phyloP scores from a whole-genome alignment of 2,888 invertebrate species.

The Helleia helle region DNA sequence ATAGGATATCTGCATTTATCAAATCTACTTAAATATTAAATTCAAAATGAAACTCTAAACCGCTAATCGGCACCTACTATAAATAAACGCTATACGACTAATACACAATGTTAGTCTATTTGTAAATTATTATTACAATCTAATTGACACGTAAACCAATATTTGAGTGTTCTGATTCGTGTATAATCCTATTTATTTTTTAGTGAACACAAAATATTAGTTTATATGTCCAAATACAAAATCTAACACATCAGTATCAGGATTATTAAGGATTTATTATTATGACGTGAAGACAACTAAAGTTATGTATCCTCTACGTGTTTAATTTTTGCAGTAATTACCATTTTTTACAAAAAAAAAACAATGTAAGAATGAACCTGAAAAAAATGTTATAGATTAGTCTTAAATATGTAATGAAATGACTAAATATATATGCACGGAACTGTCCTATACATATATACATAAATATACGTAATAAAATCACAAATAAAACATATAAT shows the following conservation, averaged over 20 bases:
- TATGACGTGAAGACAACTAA: constrained; percentile 3
- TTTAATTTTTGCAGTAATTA: constrained; percentile 5
- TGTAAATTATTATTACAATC: constrained; percentile 21
- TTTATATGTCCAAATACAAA: neutral
- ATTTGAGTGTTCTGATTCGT: neutral
- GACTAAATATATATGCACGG: no score
- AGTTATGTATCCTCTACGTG: neutral
- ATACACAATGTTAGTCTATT: constrained; percentile 44
- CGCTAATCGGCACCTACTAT: constrained; percentile 56
- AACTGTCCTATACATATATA: no score
- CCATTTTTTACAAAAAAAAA: constrained; percentile 1
- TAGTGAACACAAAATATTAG: neutral
- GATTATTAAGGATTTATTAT: neutral
- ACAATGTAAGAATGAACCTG: constrained; percentile 5
- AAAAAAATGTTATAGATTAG: constrained; percentile 1
- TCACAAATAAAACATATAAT: no score
- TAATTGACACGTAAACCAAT: neutral
- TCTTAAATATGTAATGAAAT: neutral
- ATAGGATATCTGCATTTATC: constrained; percentile 35
- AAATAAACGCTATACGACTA: constrained; percentile 48
- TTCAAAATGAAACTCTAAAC: constrained; percentile 47
- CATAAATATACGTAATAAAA: no score
- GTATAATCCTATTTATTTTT: neutral
- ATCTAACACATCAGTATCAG: constrained; percentile 4
- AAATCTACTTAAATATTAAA: constrained; percentile 42